These are phyloP conservation scores for Phymorhynchus buccinoides DNA, from an alignment of 1,140 invertebrate genomes.

Conservation along the genomic window DNA sequence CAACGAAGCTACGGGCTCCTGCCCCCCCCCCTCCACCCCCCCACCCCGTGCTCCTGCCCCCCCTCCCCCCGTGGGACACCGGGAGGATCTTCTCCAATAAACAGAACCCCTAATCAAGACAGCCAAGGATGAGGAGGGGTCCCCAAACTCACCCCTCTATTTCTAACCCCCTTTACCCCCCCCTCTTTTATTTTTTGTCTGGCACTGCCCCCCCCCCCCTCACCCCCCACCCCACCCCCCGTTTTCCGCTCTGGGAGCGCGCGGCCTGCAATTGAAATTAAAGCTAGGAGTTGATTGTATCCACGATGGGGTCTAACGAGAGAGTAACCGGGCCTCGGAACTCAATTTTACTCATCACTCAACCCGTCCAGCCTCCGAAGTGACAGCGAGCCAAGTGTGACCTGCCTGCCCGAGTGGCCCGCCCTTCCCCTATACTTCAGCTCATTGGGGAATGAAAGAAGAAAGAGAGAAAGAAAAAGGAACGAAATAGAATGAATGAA, in stretches of 20 bases:
- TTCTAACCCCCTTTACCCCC: neutral
- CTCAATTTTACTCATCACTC: constrained; percentile 43
- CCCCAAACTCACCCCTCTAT: neutral
- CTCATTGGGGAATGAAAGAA: neutral
- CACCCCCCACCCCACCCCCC: neutral
- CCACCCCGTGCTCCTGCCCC: neutral
- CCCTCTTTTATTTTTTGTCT: neutral
- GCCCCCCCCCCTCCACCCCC: neutral
- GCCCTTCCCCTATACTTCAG: neutral
- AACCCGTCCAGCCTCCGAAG: constrained; percentile 13
- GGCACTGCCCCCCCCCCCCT: neutral
- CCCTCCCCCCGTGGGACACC: constrained; percentile 22
- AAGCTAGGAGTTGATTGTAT: constrained; percentile 37
- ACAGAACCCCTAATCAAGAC: constrained; percentile 35
- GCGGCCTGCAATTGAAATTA: constrained; percentile 40
- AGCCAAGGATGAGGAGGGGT: constrained; percentile 3
- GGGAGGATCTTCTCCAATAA: constrained; percentile 39
- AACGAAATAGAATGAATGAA: neutral
- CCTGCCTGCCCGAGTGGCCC: constrained; percentile 2
- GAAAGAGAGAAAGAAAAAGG: neutral
- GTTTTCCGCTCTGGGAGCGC: neutral
- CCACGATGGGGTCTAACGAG: constrained; percentile 36
- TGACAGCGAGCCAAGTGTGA: constrained; percentile 24
- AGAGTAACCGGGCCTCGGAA: constrained; percentile 37
- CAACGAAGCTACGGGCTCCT: neutral